Conservation (phyloP, 2,113 vertebrate species). For the Sphyrna mokarran region DNA sequence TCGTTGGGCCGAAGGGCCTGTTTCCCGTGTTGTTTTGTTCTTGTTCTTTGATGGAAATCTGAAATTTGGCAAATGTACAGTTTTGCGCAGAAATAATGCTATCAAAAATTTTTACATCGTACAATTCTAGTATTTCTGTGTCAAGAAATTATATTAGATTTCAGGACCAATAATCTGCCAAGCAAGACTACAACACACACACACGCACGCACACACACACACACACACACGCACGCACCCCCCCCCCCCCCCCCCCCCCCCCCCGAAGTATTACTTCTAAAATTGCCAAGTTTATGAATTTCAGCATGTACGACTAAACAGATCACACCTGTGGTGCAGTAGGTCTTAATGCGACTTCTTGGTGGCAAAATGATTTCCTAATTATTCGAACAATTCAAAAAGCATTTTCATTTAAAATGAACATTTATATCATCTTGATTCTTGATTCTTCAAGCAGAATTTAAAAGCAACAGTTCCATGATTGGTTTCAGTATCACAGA, state of each 20-base stretch:
- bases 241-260: too few species aligned
- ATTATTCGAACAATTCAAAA: not conserved
- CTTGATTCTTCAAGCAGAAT: not conserved
- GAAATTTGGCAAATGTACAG: not conserved
- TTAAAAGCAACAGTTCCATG: not conserved
- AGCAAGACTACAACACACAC: not conserved
- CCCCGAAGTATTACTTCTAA: not conserved
- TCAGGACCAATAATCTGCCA: not conserved
- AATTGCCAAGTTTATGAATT: conserved; percentile 12
- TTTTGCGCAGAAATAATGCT: not conserved
- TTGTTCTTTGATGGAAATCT: not conserved
- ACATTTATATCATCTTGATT: not conserved
- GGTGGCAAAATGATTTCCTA: not conserved
- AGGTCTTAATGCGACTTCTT: not conserved
- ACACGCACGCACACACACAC: too few species aligned
- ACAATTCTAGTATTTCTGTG: not conserved
- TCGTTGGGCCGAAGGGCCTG: too few species aligned
- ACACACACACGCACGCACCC: too few species aligned
- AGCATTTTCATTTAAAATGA: not conserved
- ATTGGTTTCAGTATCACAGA: not conserved
- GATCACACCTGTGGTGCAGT: not conserved
- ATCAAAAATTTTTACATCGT: not conserved
- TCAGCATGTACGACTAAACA: not conserved
- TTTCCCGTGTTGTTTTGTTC: too few species aligned
- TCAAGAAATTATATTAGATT: not conserved